Base-by-base conservation (phyloP, 2,888 invertebrate species). In the Vanessa cardui region DNA sequence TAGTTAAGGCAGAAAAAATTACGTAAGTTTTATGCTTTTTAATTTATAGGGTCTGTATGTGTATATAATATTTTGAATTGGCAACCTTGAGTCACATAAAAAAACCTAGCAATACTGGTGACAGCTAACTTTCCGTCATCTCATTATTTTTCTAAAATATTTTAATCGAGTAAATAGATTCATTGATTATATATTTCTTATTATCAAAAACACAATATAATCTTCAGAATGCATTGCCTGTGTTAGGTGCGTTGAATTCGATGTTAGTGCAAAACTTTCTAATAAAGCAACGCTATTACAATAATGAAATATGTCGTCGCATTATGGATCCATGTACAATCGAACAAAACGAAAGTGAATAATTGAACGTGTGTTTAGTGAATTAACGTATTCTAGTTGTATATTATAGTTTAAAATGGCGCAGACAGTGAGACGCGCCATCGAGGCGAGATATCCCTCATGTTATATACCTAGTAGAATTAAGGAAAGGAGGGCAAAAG, bases 361-460 rank as follows among this genome's bases (percentile, higher is more conserved):
- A 89, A 88, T 85, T 88, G 87, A 89, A 84, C 83, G 86, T 86
- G 82, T 78, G 76, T 76, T 80, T 75, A 66, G 64, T 77, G 81
- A 77, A 39, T 56, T n/a, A 8, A 39, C n/a, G 39, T 56, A 18
- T 56, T 39, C 16, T 56, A 56, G 56, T 56, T 56, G 5, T 56
- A 56, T 39, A 56, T 56, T 46, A 21, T 76, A 71, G 69, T 74
- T 72, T 77, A 90, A 84, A 85, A 96, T 96, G 96, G 95, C 96
- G 77, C 95, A 96, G 86, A 96, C 96, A 39, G 93, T 94, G 72
- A 94, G 96, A 83, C 93, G 94, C 76, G 94, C 96, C 63, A 93
- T 96, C 69, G 96, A 96, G 80, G 97, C 97, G 68, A 93, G 94
- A 76, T 94, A 94, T 81, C 97, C 97, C 62, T 94, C 96, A n/a